phyloP scores from a whole-genome alignment of 2,797 vertebrate genomes.

The Distichodus sexfasciatus region DNA sequence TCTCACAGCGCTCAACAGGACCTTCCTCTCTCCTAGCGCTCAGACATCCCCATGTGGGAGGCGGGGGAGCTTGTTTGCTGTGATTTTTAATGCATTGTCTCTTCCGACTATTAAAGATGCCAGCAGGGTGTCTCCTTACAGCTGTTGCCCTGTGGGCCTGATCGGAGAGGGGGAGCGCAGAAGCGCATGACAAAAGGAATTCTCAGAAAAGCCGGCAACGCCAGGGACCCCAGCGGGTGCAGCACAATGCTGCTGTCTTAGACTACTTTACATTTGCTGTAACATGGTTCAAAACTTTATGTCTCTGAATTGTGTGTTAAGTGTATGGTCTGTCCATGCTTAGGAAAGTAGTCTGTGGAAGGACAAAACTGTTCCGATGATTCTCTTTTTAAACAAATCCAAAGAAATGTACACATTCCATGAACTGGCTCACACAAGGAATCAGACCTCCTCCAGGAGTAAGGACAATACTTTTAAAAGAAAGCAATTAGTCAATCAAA shows the following conservation, averaged over 20 bases:
- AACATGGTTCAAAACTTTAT: not conserved
- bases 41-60: conserved; percentile 46
- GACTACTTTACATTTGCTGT: conserved; percentile 16
- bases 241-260: conserved; percentile 20
- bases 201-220: conserved; percentile 60
- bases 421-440: too few relatives aligned
- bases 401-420: too few relatives aligned
- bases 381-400: too few relatives aligned
- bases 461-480: too few relatives aligned
- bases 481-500: too few relatives aligned
- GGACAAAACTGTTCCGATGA: too few relatives aligned
- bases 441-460: too few relatives aligned
- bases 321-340: not conserved
- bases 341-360: not conserved
- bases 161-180: conserved; percentile 64
- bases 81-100: conserved; percentile 72
- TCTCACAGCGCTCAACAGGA: conserved; percentile 34
- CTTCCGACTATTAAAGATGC: conserved; percentile 70
- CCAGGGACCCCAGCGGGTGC: conserved; percentile 11
- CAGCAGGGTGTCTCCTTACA: conserved; percentile 65
- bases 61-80: conserved; percentile 63
- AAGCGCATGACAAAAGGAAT: conserved; percentile 75
- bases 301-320: conserved; percentile 11
- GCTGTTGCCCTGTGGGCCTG: conserved; percentile 51
- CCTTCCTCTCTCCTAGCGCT: conserved; percentile 38